These are phyloP conservation scores for Suricata suricatta DNA, from an alignment of 2,113 vertebrate genomes.

Conservation along the genomic window DNA sequence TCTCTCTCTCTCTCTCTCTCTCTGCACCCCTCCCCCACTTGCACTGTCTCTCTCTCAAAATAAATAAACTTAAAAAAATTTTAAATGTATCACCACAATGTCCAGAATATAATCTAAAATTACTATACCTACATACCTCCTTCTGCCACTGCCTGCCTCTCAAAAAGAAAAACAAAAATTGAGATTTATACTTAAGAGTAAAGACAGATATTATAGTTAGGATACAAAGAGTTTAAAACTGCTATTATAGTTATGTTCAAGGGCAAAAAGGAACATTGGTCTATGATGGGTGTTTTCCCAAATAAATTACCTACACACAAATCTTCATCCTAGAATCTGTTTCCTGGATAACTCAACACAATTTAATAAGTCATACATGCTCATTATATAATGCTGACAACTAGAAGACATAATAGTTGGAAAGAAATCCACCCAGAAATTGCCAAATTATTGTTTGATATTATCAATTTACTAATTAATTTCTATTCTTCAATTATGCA, in stretches of 20 bases:
- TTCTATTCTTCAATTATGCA: not conserved
- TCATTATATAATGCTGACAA: not conserved
- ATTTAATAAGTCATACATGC: not conserved
- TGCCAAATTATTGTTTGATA: not conserved
- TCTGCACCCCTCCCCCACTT: too few relatives aligned
- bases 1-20: too few relatives aligned
- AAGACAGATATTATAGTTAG: not conserved
- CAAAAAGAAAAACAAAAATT: not conserved
- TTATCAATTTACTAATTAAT: not conserved
- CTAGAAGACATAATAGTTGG: not conserved
- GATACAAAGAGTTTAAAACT: not conserved
- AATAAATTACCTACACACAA: not conserved
- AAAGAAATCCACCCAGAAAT: not conserved
- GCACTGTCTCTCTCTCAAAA: too few relatives aligned
- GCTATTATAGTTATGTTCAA: not conserved
- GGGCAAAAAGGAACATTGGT: not conserved
- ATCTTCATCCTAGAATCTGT: not conserved
- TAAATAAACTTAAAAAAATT: not conserved
- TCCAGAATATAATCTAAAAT: not conserved
- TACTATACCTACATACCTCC: not conserved
- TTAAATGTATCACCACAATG: not conserved
- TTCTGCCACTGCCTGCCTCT: not conserved
- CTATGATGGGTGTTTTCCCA: not conserved
- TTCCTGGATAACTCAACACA: not conserved
- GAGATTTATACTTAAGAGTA: not conserved